A percentile compares a stretch with the other conserved stretches of the same genome.
Evolutionary conservation across 2,888 invertebrate genomes (phyloP).

Genomic region (Drosophila yooni): DNA sequence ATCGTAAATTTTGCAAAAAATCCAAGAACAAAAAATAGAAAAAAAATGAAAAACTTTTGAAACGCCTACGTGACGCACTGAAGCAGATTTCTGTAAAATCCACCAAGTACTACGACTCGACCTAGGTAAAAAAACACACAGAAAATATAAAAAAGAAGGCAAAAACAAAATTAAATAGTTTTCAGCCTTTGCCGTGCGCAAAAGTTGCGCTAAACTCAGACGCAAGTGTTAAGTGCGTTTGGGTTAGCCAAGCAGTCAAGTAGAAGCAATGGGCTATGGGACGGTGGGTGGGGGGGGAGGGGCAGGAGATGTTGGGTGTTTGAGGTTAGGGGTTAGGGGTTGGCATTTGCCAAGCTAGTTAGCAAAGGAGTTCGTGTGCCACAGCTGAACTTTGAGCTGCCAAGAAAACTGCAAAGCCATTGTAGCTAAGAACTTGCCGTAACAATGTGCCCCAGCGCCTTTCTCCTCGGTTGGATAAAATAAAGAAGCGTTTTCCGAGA

Average conservation of each 20-base stretch:
- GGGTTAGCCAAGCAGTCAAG: slow-evolving; percentile 60
- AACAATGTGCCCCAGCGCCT: slow-evolving; percentile 61
- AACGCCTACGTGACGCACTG: slow-evolving; percentile 83
- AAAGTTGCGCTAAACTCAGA: slow-evolving; percentile 76
- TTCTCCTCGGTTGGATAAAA: slow-evolving; percentile 6
- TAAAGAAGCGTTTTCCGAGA: slow-evolving; percentile 16
- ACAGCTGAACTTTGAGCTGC: slow-evolving; percentile 75
- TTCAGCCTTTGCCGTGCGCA: slow-evolving; percentile 65
- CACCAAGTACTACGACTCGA: slow-evolving; percentile 34
- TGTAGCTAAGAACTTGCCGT: slow-evolving; percentile 60
- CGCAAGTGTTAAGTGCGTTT: slow-evolving; percentile 78
- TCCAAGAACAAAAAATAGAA: slow-evolving; percentile 37
- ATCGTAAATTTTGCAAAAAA: slow-evolving; percentile 79
- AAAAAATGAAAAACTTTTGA: slow-evolving; percentile 69
- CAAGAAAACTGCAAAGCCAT: slow-evolving; percentile 74
- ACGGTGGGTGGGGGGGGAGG: no score
- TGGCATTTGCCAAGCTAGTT: slow-evolving; percentile 66
- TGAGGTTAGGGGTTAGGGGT: slow-evolving; percentile 17
- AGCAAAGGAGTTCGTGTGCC: slow-evolving; percentile 66
- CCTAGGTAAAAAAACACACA: slow-evolving; percentile 24
- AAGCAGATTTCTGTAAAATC: slow-evolving; percentile 67
- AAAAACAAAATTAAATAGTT: slow-evolving; percentile 61
- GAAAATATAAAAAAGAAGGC: slow-evolving; percentile 9
- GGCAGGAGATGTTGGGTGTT: no score
- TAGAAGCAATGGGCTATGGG: slow-evolving; percentile 13